phyloP scores from a whole-genome alignment of 1,140 invertebrate species.

The Harpegnathos saltator region DNA sequence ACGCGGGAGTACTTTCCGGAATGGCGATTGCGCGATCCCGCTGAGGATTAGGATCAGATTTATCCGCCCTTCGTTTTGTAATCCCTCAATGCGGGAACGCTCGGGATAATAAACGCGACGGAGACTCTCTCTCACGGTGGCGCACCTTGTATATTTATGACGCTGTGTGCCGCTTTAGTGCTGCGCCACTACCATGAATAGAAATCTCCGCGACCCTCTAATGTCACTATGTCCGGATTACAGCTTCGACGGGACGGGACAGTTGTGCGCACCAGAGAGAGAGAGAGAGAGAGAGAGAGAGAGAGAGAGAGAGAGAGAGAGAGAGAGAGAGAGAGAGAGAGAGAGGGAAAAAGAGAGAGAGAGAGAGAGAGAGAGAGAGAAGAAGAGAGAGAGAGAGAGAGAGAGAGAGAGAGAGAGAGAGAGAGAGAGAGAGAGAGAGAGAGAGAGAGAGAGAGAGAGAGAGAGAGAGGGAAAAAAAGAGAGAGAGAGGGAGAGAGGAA shows the following conservation, averaged over 20 bases:
- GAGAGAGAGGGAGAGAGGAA: background rate
- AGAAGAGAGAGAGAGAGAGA: no score
- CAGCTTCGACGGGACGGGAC: background rate
- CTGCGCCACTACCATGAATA: slow-evolving; percentile 11
- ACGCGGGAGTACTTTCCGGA: background rate
- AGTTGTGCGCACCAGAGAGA: no score
- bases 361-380: no score
- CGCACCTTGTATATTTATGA: slow-evolving; percentile 49
- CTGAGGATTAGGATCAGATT: slow-evolving; percentile 40
- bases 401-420: no score
- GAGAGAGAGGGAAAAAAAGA: background rate
- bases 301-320: no score
- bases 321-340: no score
- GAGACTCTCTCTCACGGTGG: no score
- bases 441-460: no score
- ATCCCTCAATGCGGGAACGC: slow-evolving; percentile 27
- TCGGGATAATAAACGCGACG: slow-evolving; percentile 53
- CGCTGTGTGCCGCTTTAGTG: slow-evolving; percentile 47
- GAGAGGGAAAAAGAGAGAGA: no score
- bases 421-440: no score
- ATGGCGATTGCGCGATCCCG: slow-evolving; percentile 4
- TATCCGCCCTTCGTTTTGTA: slow-evolving; percentile 27
- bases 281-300: no score
- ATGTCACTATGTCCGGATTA: slow-evolving; percentile 27
- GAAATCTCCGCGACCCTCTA: background rate